Evolutionary conservation across 2,113 vertebrate genomes (phyloP).

Genomic region (Eptatretus burgeri): DNA sequence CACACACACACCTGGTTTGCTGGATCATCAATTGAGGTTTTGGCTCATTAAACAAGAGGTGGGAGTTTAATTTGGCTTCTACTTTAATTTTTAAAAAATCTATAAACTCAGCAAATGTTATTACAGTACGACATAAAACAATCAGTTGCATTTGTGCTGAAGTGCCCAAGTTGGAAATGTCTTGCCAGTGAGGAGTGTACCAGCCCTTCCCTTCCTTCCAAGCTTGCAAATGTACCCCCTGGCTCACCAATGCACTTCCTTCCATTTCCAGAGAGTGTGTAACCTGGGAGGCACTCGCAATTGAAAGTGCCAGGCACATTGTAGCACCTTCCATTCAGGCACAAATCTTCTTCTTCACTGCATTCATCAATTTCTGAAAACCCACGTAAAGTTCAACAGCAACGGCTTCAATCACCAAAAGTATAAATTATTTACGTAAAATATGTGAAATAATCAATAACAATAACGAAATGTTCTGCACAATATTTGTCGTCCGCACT

Average conservation of each 20-base stretch:
- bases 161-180: not conserved
- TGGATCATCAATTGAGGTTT: too few species aligned
- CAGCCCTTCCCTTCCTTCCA: not conserved
- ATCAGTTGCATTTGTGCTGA: not conserved
- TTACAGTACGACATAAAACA: not conserved
- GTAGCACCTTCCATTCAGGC: slow-evolving; percentile 51
- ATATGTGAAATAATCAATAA: too few species aligned
- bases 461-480: too few species aligned
- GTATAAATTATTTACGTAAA: too few species aligned
- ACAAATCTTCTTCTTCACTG: slow-evolving; percentile 42
- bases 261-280: slow-evolving; percentile 47
- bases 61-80: too few species aligned
- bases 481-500: too few species aligned
- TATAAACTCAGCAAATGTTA: not conserved
- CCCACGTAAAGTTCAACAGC: too few species aligned
- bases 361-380: slow-evolving; percentile 68
- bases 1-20: too few species aligned
- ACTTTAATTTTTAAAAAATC: too few species aligned
- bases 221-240: not conserved
- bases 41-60: too few species aligned
- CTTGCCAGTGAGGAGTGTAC: too few species aligned
- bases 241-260: slow-evolving; percentile 56
- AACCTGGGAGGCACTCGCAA: slow-evolving; percentile 58
- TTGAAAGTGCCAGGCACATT: slow-evolving; percentile 70
- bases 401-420: too few species aligned